Evolutionary conservation across 2,797 vertebrate species (phyloP), one percentile per base, ranked within the genome.

Genomic region (Ctenopoma kingsleyae): DNA sequence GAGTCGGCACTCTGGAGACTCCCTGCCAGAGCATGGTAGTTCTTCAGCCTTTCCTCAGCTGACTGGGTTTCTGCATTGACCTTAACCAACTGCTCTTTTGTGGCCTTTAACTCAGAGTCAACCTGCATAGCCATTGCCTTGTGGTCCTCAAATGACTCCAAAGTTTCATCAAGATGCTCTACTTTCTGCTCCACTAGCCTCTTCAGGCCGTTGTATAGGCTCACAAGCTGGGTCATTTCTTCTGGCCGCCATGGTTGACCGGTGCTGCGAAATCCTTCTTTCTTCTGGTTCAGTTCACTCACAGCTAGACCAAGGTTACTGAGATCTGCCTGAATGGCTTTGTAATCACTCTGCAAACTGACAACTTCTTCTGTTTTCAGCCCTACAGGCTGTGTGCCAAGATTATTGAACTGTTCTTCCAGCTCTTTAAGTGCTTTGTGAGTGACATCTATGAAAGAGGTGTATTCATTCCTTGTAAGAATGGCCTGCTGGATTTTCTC

Each of bases 221-320:
- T 92, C 38, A 94, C 90, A 1, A 99, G 94, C 67, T 94, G 94
- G 27, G 96, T 93, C 95, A 97, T 97, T 81, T 96, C 95, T 58
- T 99, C 97, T 0, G 96, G 93, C 12, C 96, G 91, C 97, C 98
- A 99, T 0, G 97, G 97, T 50, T 99, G 98, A 16, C 98, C 98
- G 0, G 95, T 97, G 91, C 96, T 98, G 0, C 97, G 94, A 71
- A 99, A 99, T 57, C 95, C 95, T 76, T 98, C 98, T 77, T 99
- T 99, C 90, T 99, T 99, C 87, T 97, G 96, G 89, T 97, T 98
- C 66, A 99, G 92, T 51, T 99, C 96, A 23, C 95, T 96, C 64
- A 99, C 93, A 1, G 97, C 96, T 9, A 94, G 84, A 60, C 95
- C 94, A 5, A 99, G 94, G 73, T 75, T 92, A 23, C 78, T 50